Evolutionary conservation across 2,797 vertebrate genomes (phyloP).

Genomic region (Pangasius mekongensis): DNA sequence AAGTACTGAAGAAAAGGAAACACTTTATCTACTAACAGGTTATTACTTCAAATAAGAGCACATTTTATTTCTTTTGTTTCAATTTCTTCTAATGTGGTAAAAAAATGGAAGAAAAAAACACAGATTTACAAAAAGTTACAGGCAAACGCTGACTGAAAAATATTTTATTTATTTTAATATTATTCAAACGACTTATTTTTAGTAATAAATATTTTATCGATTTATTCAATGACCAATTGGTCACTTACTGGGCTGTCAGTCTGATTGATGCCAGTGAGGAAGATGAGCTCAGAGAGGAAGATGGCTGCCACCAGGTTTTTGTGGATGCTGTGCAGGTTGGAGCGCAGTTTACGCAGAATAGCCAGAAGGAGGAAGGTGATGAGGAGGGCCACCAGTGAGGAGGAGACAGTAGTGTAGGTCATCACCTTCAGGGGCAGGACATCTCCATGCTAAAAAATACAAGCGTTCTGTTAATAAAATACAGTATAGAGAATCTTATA

Average conservation of each 20-base stretch:
- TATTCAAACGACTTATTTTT: not conserved
- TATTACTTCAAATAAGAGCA: not conserved
- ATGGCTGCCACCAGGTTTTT: slow-evolving; percentile 80
- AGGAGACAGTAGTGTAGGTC: slow-evolving; percentile 78
- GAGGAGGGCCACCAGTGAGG: slow-evolving; percentile 81
- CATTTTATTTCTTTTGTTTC: not conserved
- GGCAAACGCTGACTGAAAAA: not conserved
- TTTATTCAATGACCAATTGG: not conserved
- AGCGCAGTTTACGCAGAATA: slow-evolving; percentile 75
- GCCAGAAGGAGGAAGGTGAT: slow-evolving; percentile 80
- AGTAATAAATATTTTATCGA: not conserved
- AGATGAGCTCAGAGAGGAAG: slow-evolving; percentile 84
- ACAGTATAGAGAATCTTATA: not conserved
- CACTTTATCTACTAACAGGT: not conserved
- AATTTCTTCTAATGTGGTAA: not conserved
- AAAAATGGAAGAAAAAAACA: not conserved
- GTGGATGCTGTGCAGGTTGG: slow-evolving; percentile 85
- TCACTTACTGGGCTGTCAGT: slow-evolving; percentile 82
- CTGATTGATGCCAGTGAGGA: slow-evolving; percentile 84
- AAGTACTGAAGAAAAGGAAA: not conserved
- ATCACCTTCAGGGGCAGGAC: slow-evolving; percentile 85
- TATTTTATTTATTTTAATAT: not conserved
- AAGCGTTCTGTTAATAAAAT: not conserved
- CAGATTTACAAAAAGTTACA: not conserved
- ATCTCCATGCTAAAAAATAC: slow-evolving; percentile 79